Base-by-base conservation (phyloP, 2,113 vertebrate genomes). In the Microtus richardsoni region DNA sequence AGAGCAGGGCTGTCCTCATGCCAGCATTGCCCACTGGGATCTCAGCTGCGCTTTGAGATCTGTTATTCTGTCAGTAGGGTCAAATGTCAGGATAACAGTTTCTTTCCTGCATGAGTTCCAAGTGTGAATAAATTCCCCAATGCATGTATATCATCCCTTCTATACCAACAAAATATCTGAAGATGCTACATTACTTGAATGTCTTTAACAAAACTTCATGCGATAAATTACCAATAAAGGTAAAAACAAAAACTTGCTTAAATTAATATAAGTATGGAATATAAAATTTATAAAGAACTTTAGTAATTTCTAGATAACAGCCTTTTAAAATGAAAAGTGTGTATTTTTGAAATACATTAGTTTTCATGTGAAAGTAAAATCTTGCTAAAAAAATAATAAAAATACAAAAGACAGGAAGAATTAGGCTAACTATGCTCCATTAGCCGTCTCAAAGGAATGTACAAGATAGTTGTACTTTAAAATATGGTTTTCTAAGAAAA, bases 1-100 rank as follows among this genome's bases (percentile, higher is more conserved):
- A 86, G 10, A 6, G 21, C 14, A 36, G 1, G 8, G 0, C 17
- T 24, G 1, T 41, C 36, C 8, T 14, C 19, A 49, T 4, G 22
- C 1, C 24, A 82, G 3, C 16, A 4, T 8, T 3, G 13, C 73
- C 66, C 13, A 19, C 80, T 28, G 21, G 85, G 79, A 70, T 54
- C 28, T 47, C 62, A 66, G 5, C 13, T 21, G 28, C 4, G 0
- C 26, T 54, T 28, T 2, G 0, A 4, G 2, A 16, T n/a, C 78
- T 7, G 22, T 39, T 64, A 8, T 41, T 33, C 16, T 58, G 14
- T 41, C 10, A 3, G 16, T 8, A 36, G 39, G 22, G 13, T 3
- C 16, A 74, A 89, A 71, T 10, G 41, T 52, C 7, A 47, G 19
- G 24, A 6, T 41, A 66, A 41, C 21, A 0, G 41, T 4, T 75